Conservation (phyloP, 2,888 invertebrate genomes). For the Drosophila hamatofila region DNA sequence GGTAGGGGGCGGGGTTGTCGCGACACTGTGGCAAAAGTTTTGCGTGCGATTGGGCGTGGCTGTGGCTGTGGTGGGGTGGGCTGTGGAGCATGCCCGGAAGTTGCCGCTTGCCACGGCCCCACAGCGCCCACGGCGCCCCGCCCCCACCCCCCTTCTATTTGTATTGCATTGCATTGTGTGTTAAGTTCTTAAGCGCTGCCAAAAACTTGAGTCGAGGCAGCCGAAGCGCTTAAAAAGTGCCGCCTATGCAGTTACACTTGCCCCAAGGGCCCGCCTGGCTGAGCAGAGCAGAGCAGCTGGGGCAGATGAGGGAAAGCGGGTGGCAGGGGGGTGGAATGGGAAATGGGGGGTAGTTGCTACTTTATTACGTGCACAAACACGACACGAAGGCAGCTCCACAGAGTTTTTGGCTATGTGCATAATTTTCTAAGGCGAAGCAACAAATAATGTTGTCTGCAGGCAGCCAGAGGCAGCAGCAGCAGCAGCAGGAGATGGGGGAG, state of each 20-base stretch:
- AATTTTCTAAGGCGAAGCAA: conserved; percentile 68
- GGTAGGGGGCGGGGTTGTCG: too few relatives aligned
- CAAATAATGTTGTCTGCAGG: conserved; percentile 48
- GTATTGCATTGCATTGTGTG: conserved; percentile 49
- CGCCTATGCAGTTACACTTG: conserved; percentile 61
- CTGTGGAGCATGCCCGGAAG: conserved; percentile 16
- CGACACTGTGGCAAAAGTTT: conserved; percentile 43
- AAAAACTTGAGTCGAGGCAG: conserved; percentile 67
- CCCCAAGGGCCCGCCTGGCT: conserved; percentile 7
- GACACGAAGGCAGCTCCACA: conserved; percentile 32
- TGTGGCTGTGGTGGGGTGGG: background rate
- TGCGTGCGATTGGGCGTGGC: conserved; percentile 32
- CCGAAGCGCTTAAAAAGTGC: conserved; percentile 65
- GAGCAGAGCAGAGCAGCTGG: background rate
- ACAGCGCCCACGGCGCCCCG: too few relatives aligned
- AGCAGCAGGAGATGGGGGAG: too few relatives aligned
- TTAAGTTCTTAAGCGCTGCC: conserved; percentile 76
- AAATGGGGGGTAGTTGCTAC: conserved; percentile 14
- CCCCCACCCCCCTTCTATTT: conserved; percentile 29
- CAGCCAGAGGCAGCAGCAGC: background rate
- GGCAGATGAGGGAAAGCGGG: background rate
- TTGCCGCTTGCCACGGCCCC: conserved; percentile 12
- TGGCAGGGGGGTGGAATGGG: background rate
- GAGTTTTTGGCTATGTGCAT: conserved; percentile 58
- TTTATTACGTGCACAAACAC: conserved; percentile 57